Percentiles rank a stretch among this genome's conserved stretches.
Evolutionary conservation across 2,888 invertebrate genomes (phyloP).

Genomic region (Sesamia inferens): DNA sequence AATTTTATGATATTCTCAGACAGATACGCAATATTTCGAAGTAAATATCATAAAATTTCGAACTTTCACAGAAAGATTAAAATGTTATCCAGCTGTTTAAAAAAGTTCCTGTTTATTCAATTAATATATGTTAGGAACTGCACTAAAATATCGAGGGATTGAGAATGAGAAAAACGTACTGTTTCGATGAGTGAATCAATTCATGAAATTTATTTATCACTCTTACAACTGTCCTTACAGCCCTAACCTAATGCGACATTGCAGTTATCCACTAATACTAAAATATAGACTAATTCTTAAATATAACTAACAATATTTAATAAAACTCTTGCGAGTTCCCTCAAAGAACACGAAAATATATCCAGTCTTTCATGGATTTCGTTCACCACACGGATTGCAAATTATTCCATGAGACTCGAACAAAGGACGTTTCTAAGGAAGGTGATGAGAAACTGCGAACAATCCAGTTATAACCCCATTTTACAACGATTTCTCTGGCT

Average conservation of each 20-base stretch:
- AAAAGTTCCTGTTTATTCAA: not conserved
- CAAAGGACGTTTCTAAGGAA: constrained; percentile 18
- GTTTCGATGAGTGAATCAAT: constrained; percentile 21
- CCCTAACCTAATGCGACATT: too few relatives aligned
- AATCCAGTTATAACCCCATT: constrained; percentile 39
- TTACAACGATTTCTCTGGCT: not conserved
- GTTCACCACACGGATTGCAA: too few relatives aligned
- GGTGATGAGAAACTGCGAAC: constrained; percentile 24
- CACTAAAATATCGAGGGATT: not conserved
- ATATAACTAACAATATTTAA: too few relatives aligned
- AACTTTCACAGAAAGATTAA: not conserved
- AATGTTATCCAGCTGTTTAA: not conserved
- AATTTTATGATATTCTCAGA: constrained; percentile 56
- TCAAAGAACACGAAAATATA: too few relatives aligned
- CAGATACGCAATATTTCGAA: constrained; percentile 7
- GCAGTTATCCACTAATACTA: too few relatives aligned
- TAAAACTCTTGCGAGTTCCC: too few relatives aligned
- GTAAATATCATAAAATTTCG: not conserved
- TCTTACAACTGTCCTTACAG: too few relatives aligned
- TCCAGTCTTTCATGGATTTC: too few relatives aligned
- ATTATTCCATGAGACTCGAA: constrained; percentile 13
- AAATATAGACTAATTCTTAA: too few relatives aligned
- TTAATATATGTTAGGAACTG: not conserved
- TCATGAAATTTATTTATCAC: not conserved
- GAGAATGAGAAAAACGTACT: constrained; percentile 10